Conservation (phyloP, 2,888 invertebrate species). For the Habroteleia sp. region DNA sequence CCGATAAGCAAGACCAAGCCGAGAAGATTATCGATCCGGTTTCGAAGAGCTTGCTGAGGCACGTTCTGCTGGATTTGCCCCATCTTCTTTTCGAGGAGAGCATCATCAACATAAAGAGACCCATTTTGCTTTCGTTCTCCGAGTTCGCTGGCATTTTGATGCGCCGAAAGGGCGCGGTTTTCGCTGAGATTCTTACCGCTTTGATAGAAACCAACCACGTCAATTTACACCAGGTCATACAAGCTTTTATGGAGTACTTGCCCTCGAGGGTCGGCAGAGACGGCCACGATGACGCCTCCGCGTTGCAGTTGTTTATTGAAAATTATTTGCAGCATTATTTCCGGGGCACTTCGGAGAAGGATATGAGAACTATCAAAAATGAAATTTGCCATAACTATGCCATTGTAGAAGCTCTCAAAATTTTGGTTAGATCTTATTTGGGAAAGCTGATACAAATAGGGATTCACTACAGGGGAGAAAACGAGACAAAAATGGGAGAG, state of each 20-base stretch:
- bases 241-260: conserved; percentile 85
- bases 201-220: conserved; percentile 81
- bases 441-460: conserved; percentile 80
- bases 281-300: conserved; percentile 78
- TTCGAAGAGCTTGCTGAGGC: conserved; percentile 77
- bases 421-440: conserved; percentile 85
- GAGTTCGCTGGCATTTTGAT: conserved; percentile 83
- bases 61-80: conserved; percentile 81
- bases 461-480: conserved; percentile 70
- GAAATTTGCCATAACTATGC: conserved; percentile 80
- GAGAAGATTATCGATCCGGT: conserved; percentile 81
- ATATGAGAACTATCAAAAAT: conserved; percentile 66
- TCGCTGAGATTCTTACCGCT: conserved; percentile 81
- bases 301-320: conserved; percentile 77
- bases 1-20: conserved; percentile 82
- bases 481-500: conserved; percentile 70
- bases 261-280: conserved; percentile 85
- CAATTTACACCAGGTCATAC: conserved; percentile 80
- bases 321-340: conserved; percentile 76
- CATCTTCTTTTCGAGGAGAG: conserved; percentile 82
- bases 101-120: conserved; percentile 76
- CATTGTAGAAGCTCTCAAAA: conserved; percentile 83
- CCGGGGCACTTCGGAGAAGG: conserved; percentile 62
- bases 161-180: conserved; percentile 80
- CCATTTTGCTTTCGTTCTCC: conserved; percentile 81